Base-by-base conservation (phyloP, 64 coral and sea anemone species). In the Anthopleura sola region DNA sequence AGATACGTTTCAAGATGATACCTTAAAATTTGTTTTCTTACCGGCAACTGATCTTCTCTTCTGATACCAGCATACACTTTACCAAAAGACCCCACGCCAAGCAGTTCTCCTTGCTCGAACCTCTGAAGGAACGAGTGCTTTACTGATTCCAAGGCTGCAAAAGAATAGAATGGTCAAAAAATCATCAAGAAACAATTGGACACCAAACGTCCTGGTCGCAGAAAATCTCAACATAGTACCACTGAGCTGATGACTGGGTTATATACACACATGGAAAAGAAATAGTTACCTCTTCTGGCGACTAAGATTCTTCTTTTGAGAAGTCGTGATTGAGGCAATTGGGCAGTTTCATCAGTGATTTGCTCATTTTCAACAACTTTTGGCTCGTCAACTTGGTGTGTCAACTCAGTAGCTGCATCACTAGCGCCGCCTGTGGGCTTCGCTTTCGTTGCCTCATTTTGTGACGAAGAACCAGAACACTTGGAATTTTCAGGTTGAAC, bases 71-170 rank as follows among this genome's bases (percentile, higher is more conserved):
- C 76, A 48, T 79, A 79, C 36, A 79, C 76, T 48, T 79, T 48
- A 10, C 76, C 76, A 24, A 79, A 79, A 79, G 76, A 79, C 20
- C 76, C 76, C 31, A 48, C 44, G 36, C 76, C 76, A 21, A 79
- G 36, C n/a, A 79, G 19, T 79, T 79, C 76, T 23, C 76, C 76
- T 48, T 79, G 76, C 7, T 79, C 37, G 14, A 44, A 79, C 76
- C 44, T 79, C 36, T 38, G 44, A 15, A 79, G 39, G 24, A 79
- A 79, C 76, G 36, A 23, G 15, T 38, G 18, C 17, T 79, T 79
- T 38, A 79, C 18, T 46, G 76, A 79, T 79, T 79, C 76, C 31
- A 79, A 79, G 17, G 76, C 76, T 79, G 20, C 3, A 34, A 34
- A 31, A 36, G 14, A 11, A 8, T 12, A 32, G 13, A 71, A 34